Evolutionary conservation across 2,888 invertebrate species (phyloP), one percentile per base, ranked within the genome.

Genomic region (Allygus modestus): DNA sequence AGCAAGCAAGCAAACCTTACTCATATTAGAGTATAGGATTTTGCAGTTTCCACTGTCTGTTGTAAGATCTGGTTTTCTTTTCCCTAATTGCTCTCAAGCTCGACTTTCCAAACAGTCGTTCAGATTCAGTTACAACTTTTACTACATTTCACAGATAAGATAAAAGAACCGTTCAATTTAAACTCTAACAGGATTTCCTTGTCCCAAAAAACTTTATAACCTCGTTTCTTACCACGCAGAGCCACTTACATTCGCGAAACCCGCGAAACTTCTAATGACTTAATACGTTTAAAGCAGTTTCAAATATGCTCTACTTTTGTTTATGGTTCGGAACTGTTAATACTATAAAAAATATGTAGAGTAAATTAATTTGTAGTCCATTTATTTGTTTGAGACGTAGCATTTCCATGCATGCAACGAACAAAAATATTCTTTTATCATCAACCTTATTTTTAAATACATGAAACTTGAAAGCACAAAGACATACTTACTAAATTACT

Each of bases 401-500:
- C n/a, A n/a, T n/a, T n/a, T n/a, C n/a, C n/a, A n/a, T n/a, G n/a
- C n/a, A n/a, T n/a, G n/a, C n/a, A n/a, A n/a, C n/a, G n/a, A n/a
- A n/a, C n/a, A n/a, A n/a, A n/a, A n/a, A n/a, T n/a, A n/a, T n/a
- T n/a, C n/a, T n/a, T n/a, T n/a, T n/a, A n/a, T n/a, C n/a, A n/a
- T n/a, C n/a, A n/a, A n/a, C n/a, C n/a, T n/a, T n/a, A n/a, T n/a
- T 37, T 37, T 37, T 37, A 37, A 37, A 37, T 7, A 37, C 37
- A 37, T 37, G 37, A 9, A 37, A 37, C 37, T 4, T 9, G 37
- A 37, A 37, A 9, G 9, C 9, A 37, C 9, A 31, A 65, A 65
- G 65, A 17, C 12, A 17, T 28, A 65, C 31, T 65, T 31, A 65
- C 65, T 31, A 31, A 28, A 65, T 65, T 65, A 65, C 65, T 65